Evolutionary conservation across 2,888 invertebrate species (phyloP).

Genomic region (Catocala nupta): DNA sequence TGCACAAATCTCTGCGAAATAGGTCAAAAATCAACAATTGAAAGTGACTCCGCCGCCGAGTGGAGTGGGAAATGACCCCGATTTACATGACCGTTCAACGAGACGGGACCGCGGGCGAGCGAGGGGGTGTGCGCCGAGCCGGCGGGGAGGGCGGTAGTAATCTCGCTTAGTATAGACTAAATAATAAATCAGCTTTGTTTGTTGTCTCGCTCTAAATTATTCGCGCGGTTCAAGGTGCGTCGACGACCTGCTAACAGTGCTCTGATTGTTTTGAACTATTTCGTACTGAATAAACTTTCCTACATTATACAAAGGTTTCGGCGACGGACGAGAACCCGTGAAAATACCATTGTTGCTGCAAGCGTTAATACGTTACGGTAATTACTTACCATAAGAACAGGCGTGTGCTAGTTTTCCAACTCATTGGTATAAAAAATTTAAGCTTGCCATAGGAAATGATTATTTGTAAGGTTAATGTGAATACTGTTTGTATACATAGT

Average conservation of each 20-base stretch:
- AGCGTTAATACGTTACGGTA: too few species aligned
- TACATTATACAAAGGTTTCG: too few species aligned
- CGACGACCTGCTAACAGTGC: constrained; percentile 2
- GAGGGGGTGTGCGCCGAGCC: background rate
- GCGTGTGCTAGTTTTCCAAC: too few species aligned
- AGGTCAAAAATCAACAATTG: constrained; percentile 49
- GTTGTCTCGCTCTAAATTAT: constrained; percentile 41
- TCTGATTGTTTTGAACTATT: background rate
- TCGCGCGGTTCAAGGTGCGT: constrained; percentile 25
- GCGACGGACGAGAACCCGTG: too few species aligned
- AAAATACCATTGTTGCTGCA: too few species aligned
- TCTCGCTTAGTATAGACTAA: constrained; percentile 56
- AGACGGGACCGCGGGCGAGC: constrained; percentile 10
- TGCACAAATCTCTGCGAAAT: constrained; percentile 25
- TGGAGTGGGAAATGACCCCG: constrained; percentile 47
- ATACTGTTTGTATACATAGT: too few species aligned
- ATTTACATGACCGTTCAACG: constrained; percentile 43
- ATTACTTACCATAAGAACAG: too few species aligned
- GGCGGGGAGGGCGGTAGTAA: constrained; percentile 14
- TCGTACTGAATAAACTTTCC: too few species aligned
- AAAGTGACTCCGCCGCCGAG: constrained; percentile 44
- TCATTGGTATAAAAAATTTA: too few species aligned
- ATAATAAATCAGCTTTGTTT: constrained; percentile 60
- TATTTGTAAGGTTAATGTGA: too few species aligned
- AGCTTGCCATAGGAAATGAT: too few species aligned